Evolutionary conservation across 2,797 vertebrate species (phyloP).

Genomic region (Rhynchotus rufescens): DNA sequence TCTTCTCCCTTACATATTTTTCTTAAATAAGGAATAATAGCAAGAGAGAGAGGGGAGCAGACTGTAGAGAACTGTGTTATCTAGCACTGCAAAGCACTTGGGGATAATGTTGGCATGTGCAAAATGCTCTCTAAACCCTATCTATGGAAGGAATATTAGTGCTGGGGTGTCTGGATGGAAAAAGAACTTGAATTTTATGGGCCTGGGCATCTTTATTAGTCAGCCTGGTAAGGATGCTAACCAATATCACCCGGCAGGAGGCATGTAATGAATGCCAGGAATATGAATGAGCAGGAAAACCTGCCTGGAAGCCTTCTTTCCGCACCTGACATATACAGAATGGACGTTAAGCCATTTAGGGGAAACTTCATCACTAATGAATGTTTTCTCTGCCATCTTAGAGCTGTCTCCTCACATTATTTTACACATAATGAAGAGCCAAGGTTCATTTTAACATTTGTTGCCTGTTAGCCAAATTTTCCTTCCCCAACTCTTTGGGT

Average conservation of each 20-base stretch:
- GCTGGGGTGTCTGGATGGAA: not conserved
- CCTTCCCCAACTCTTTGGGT: not conserved
- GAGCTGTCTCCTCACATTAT: slow-evolving; percentile 51
- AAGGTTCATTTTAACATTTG: slow-evolving; percentile 42
- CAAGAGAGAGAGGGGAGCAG: slow-evolving; percentile 2
- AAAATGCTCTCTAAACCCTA: not conserved
- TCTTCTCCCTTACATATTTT: slow-evolving; percentile 33
- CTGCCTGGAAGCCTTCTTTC: slow-evolving; percentile 3
- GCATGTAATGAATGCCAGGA: not conserved
- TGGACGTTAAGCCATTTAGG: slow-evolving; percentile 18
- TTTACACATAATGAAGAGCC: slow-evolving; percentile 20
- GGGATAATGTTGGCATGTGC: not conserved
- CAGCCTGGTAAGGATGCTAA: not conserved
- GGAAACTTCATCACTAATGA: slow-evolving; percentile 49
- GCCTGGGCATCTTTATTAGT: not conserved
- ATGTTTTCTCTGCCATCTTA: slow-evolving; percentile 44
- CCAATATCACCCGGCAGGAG: not conserved
- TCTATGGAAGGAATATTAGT: not conserved
- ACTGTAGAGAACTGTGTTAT: slow-evolving; percentile 30
- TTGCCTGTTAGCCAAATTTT: slow-evolving; percentile 10
- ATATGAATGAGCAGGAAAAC: not conserved
- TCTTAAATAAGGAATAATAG: slow-evolving; percentile 67
- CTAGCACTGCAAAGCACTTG: not conserved
- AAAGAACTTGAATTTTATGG: not conserved
- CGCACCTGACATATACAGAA: not conserved